A percentile compares a stretch with the other conserved stretches of the same genome.
phyloP scores from a whole-genome alignment of 2,888 invertebrate genomes.

The Junonia oenone region DNA sequence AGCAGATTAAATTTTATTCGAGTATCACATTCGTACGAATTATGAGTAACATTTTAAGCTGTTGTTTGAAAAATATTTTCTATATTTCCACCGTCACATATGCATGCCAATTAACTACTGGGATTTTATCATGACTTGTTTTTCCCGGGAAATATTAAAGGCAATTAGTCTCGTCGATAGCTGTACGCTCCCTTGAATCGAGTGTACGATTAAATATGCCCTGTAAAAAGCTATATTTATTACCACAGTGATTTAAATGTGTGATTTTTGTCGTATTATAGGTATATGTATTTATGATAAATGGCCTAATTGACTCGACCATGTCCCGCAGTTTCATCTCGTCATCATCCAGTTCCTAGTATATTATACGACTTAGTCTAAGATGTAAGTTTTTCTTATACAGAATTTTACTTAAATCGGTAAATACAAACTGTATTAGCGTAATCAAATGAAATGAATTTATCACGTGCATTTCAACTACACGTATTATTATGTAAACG shows the following conservation, averaged over 20 bases:
- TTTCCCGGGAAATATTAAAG: conserved; percentile 14
- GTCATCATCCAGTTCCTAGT: no score
- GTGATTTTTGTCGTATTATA: neutral
- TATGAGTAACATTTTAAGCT: neutral
- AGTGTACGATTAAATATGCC: neutral
- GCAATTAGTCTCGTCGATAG: conserved; percentile 9
- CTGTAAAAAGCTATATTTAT: neutral
- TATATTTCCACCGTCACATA: neutral
- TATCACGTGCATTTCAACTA: no score
- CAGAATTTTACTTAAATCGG: no score
- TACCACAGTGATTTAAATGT: neutral
- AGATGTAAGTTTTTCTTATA: no score
- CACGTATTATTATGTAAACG: no score
- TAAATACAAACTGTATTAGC: no score
- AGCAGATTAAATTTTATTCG: neutral
- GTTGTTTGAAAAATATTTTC: neutral
- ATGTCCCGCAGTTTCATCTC: no score
- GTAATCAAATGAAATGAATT: no score
- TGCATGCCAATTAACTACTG: conserved; percentile 8
- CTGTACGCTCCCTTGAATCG: neutral
- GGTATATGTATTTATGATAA: no score
- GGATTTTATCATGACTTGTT: conserved; percentile 11
- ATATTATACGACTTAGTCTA: no score
- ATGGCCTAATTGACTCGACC: no score
- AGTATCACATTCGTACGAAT: neutral